A percentile compares a stretch with the other conserved stretches of the same genome.
Evolutionary conservation across 2,113 vertebrate species (phyloP).

Genomic region (Bufo gargarizans): DNA sequence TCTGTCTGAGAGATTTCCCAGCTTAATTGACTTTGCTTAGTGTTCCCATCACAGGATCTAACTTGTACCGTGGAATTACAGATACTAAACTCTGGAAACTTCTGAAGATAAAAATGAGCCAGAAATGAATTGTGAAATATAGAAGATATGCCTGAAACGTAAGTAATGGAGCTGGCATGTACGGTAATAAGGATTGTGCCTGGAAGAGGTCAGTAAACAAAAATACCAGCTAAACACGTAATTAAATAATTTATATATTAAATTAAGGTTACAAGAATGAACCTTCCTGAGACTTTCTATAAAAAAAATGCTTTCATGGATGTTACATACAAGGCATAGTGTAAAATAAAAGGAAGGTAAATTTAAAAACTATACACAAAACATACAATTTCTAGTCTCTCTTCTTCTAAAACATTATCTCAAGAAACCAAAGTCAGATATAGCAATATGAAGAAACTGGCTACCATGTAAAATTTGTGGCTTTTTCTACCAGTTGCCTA

Average conservation of each 20-base stretch:
- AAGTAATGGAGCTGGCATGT: slow-evolving; percentile 5
- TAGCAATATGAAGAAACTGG: too few species aligned
- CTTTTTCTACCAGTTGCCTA: too few species aligned
- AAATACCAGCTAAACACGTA: neutral
- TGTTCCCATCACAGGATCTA: slow-evolving; percentile 80
- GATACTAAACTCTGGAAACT: slow-evolving; percentile 73
- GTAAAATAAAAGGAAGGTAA: too few species aligned
- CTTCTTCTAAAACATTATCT: too few species aligned
- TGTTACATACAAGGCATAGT: neutral
- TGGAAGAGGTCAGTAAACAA: slow-evolving; percentile 1
- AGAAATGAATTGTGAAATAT: slow-evolving; percentile 35
- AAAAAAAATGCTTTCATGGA: neutral
- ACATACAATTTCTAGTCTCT: too few species aligned
- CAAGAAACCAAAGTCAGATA: too few species aligned
- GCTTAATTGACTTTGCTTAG: slow-evolving; percentile 71
- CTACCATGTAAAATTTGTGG: too few species aligned
- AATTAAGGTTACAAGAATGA: too few species aligned
- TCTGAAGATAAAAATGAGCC: slow-evolving; percentile 65
- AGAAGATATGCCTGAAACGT: slow-evolving; percentile 10
- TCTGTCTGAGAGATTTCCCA: slow-evolving; percentile 79
- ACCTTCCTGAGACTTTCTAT: too few species aligned
- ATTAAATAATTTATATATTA: neutral
- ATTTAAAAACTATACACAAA: too few species aligned
- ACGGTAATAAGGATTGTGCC: neutral
- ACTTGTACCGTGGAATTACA: slow-evolving; percentile 70